A percentile compares a stretch with the other conserved stretches of the same genome.
Evolutionary conservation across 2,888 invertebrate genomes (phyloP).

Genomic region (Keiferia lycopersicella): DNA sequence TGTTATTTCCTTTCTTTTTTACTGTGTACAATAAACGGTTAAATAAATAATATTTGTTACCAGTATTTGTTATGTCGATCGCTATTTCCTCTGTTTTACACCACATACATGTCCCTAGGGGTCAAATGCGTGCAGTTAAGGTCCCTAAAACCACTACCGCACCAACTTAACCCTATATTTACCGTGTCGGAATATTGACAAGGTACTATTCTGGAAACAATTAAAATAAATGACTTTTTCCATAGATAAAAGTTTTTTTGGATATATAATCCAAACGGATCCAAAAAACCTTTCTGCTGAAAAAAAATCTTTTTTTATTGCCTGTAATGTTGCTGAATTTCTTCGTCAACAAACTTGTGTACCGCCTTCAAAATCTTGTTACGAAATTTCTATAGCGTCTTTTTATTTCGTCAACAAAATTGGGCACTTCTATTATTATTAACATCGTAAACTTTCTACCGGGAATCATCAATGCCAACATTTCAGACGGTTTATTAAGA

Average conservation of each 20-base stretch:
- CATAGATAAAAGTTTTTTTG: not conserved
- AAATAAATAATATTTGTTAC: no score
- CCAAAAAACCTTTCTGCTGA: no score
- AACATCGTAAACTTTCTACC: slow-evolving; percentile 32
- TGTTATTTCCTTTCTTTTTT: no score
- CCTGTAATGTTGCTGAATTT: no score
- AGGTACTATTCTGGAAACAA: not conserved
- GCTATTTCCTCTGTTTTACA: slow-evolving; percentile 3
- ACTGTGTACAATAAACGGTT: no score
- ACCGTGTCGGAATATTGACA: slow-evolving; percentile 24
- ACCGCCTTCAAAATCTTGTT: not conserved
- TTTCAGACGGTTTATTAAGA: slow-evolving; percentile 22
- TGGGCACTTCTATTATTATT: slow-evolving; percentile 24
- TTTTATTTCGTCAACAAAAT: not conserved
- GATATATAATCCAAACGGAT: no score
- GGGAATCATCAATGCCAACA: slow-evolving; percentile 23
- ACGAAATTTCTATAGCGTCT: not conserved
- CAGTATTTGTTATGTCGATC: not conserved
- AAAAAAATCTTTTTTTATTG: no score
- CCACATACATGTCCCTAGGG: slow-evolving; percentile 26
- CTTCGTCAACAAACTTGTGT: not conserved
- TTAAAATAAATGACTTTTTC: not conserved
- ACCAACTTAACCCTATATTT: slow-evolving; percentile 34
- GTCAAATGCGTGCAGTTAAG: slow-evolving; percentile 35
- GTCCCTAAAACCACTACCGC: slow-evolving; percentile 31